Percentiles rank a stretch among this genome's conserved stretches.
phyloP scores from a whole-genome alignment of 2,888 invertebrate genomes.

The Aporophyla lueneburgensis region DNA sequence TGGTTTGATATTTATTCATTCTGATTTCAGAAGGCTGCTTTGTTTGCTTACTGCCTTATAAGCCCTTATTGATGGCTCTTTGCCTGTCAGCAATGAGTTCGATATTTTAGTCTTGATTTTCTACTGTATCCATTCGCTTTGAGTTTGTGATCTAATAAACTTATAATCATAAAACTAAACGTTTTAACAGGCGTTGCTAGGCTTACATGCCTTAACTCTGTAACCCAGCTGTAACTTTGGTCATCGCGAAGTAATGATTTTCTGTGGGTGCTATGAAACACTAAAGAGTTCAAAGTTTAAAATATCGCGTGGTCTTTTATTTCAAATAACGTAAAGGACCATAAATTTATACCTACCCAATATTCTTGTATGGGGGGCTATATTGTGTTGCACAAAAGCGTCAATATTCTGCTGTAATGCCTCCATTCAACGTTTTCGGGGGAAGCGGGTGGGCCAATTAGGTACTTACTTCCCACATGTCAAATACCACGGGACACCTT shows the following conservation, averaged over 20 bases:
- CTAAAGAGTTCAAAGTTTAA: slow-evolving; percentile 16
- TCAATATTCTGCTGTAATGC: slow-evolving; percentile 22
- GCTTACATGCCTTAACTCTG: background rate
- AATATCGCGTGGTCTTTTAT: slow-evolving; percentile 24
- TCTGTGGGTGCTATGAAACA: background rate
- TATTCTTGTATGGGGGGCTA: slow-evolving; percentile 12
- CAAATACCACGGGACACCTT: slow-evolving; percentile 58
- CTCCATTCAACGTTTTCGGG: slow-evolving; percentile 31
- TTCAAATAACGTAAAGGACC: slow-evolving; percentile 17
- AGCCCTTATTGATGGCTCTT: slow-evolving; percentile 4
- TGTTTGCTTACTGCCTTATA: slow-evolving; percentile 15
- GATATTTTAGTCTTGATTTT: background rate
- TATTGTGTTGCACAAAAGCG: slow-evolving; percentile 42
- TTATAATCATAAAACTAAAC: background rate
- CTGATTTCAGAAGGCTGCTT: background rate
- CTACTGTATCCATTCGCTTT: too few species aligned
- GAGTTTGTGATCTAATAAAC: background rate
- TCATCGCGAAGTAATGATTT: background rate
- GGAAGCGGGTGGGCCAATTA: slow-evolving; percentile 56
- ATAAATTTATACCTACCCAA: slow-evolving; percentile 25
- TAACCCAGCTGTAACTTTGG: background rate
- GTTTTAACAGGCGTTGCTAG: background rate
- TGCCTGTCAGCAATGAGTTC: background rate
- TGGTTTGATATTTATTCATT: slow-evolving; percentile 27
- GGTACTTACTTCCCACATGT: slow-evolving; percentile 49